Evolutionary conservation across 2,888 invertebrate species (phyloP).

Genomic region (Ochropleura leucogaster): DNA sequence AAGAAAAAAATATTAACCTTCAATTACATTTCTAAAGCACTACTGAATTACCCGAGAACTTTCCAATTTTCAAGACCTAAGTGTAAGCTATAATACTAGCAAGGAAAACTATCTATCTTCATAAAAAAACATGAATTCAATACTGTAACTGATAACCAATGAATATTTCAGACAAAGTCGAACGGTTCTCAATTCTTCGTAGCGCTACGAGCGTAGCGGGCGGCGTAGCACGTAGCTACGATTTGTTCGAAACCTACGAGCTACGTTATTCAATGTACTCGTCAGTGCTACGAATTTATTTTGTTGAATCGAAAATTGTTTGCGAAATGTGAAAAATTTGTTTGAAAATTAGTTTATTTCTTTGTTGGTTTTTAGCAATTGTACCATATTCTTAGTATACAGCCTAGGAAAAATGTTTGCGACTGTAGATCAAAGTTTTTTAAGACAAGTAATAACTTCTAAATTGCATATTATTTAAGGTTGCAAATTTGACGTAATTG

Average conservation of each 20-base stretch:
- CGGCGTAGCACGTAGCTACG: conserved; percentile 60
- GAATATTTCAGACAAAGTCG: conserved; percentile 53
- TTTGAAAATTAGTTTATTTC: not conserved
- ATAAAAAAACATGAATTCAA: conserved; percentile 51
- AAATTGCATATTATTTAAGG: no score
- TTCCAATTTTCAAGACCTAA: not conserved
- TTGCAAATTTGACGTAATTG: no score
- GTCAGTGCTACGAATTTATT: conserved; percentile 28
- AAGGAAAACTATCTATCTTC: conserved; percentile 35
- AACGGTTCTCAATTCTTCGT: conserved; percentile 29
- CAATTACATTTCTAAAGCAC: conserved; percentile 1
- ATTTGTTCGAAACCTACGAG: conserved; percentile 47
- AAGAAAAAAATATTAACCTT: conserved; percentile 1
- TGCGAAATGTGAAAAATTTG: conserved; percentile 9
- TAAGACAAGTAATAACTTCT: no score
- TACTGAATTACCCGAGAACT: not conserved
- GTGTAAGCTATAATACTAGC: conserved; percentile 2
- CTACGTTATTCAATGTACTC: conserved; percentile 44
- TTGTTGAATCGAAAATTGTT: conserved; percentile 40
- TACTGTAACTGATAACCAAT: conserved; percentile 52
- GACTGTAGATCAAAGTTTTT: not conserved
- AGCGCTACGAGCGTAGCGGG: conserved; percentile 55
- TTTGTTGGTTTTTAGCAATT: not conserved
- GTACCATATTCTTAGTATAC: not conserved
- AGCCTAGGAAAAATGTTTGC: not conserved